Evolutionary conservation across 2,113 vertebrate species (phyloP).

Genomic region (Vicugna pacos): DNA sequence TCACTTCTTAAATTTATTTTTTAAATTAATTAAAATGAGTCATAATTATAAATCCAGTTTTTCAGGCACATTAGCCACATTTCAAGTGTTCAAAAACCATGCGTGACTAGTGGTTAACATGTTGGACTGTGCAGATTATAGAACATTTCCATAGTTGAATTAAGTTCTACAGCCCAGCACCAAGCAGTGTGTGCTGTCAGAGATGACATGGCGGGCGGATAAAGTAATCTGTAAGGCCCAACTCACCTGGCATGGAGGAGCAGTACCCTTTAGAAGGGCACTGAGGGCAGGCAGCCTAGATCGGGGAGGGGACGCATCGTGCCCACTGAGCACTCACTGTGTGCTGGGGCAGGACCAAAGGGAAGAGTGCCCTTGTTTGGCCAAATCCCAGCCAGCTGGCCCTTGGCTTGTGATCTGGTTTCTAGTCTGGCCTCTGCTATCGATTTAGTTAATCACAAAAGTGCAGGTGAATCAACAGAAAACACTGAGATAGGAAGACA

Average conservation of each 20-base stretch:
- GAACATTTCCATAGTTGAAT: constrained; percentile 10
- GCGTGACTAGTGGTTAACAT: neutral
- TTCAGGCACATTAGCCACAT: neutral
- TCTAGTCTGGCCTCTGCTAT: constrained; percentile 10
- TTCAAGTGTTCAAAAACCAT: neutral
- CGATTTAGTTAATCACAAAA: constrained; percentile 46
- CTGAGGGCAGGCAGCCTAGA: neutral
- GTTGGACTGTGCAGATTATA: neutral
- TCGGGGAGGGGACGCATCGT: neutral
- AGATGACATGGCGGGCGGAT: neutral
- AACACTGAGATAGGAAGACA: neutral
- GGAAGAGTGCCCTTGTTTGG: neutral
- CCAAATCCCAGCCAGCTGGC: neutral
- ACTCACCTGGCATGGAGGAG: neutral
- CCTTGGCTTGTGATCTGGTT: neutral
- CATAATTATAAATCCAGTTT: neutral
- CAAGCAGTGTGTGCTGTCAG: neutral
- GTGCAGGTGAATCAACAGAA: neutral
- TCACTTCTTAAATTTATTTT: constrained; percentile 35
- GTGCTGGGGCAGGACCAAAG: neutral
- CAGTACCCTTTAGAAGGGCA: neutral
- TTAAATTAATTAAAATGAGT: constrained; percentile 4
- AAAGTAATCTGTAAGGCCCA: neutral
- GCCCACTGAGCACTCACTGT: neutral
- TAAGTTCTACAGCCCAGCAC: neutral